A percentile compares a stretch with the other conserved stretches of the same genome.
These are phyloP conservation scores for Papilio dardanus DNA, from an alignment of 1,140 invertebrate genomes.

Conservation along the genomic window DNA sequence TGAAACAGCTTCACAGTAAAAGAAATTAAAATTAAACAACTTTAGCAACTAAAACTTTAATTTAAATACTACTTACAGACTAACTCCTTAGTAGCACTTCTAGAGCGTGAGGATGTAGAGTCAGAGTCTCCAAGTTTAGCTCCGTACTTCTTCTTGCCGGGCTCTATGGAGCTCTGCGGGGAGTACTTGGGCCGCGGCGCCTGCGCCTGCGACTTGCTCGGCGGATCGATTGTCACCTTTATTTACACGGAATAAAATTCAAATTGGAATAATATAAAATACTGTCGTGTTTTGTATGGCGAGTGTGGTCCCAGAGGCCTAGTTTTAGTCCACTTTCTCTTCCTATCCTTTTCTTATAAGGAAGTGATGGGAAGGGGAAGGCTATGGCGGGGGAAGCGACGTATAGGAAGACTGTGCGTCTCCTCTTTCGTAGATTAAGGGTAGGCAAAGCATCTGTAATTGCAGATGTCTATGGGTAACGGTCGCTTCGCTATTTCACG, in stretches of 20 bases:
- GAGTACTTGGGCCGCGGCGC: constrained; percentile 71
- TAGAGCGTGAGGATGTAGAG: constrained; percentile 87
- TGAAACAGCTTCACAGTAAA: neutral
- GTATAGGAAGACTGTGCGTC: too few relatives aligned
- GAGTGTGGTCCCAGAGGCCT: too few relatives aligned
- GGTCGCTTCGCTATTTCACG: too few relatives aligned
- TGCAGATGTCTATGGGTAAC: too few relatives aligned
- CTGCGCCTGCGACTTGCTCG: constrained; percentile 54
- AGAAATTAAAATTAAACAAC: neutral
- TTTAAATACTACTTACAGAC: constrained; percentile 86
- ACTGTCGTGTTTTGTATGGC: too few relatives aligned
- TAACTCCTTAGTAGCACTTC: constrained; percentile 95
- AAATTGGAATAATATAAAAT: neutral
- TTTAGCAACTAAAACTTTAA: neutral
- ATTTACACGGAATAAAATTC: constrained; percentile 19
- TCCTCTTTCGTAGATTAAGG: too few relatives aligned
- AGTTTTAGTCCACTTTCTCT: too few relatives aligned
- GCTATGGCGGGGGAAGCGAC: too few relatives aligned
- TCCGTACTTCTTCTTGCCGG: constrained; percentile 89
- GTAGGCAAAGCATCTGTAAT: too few relatives aligned
- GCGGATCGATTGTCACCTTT: constrained; percentile 79
- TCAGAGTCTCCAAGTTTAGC: constrained; percentile 85
- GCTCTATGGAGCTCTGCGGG: constrained; percentile 73
- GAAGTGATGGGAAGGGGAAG: too few relatives aligned
- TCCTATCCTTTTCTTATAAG: too few relatives aligned